Evolutionary conservation across 2,113 vertebrate species (phyloP), one percentile per base, ranked within the genome.

Genomic region (Hippocampus comes): DNA sequence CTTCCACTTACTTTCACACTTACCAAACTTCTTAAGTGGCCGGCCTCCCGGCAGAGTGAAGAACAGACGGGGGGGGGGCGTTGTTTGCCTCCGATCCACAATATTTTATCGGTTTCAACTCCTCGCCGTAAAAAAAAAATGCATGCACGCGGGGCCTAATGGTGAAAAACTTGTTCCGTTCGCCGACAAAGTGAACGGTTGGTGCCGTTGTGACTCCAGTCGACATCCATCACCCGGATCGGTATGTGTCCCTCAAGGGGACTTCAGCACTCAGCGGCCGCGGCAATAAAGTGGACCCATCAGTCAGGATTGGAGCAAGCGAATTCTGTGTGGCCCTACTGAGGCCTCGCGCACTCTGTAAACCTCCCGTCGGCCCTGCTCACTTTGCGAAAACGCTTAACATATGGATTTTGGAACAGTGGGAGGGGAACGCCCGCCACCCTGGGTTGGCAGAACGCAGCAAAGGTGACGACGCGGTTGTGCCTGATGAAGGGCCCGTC

Each of bases 211-310:
- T 49, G 74, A 88, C 76, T 83, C 83, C 87, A 80, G 78, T 85
- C 75, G 81, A 70, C 78, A 91, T 92, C 89, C 83, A 91, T 92
- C 89, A 90, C 63, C 78, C 79, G 82, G 87, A 81, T 81, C 81
- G 87, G 81, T 89, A 90, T 90, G 86, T 83, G 90, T 88, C 91
- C 89, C 90, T 83, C 59, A 53, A 80, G 90, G 88, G 84, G 72
- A 67, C 70, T 78, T 67, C 60, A 68, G 82, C 75, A 77, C 87
- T 89, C 78, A 75, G 66, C 66, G 72, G 78, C 76, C 82, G 72
- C 41, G 78, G 77, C 81, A 90, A 91, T 92, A 90, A 92, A 91
- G 80, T 73, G 78, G 80, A 84, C 67, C 85, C 43, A 90, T 92
- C 91, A 87, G 74, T 91, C 89, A 92, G 78, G 82, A 53, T 65